Evolutionary conservation across 2,113 vertebrate genomes (phyloP), one percentile per base, ranked within the genome.

Genomic region (Lutjanus erythropterus): DNA sequence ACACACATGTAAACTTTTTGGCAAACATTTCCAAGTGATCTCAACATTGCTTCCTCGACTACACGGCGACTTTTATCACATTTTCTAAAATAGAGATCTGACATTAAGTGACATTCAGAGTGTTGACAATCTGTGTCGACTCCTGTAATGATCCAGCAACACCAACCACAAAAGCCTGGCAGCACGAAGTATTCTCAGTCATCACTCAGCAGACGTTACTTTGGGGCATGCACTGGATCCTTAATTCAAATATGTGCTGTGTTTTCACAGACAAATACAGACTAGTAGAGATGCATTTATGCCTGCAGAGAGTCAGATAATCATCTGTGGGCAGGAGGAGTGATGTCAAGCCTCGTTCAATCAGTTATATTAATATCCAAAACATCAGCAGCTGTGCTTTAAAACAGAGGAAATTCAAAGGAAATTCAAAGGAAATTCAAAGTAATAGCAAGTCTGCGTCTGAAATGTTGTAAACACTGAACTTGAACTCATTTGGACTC

Each of bases 191-290:
- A 66, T 49, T 23, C 75, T 66, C 61, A 42, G 41, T 31, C 53
- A 65, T 86, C 78, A 78, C 29, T 86, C 84, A 67, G 69, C 75
- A 56, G 52, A 44, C 56, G 27, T 67, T 25, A 82, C 71, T 86
- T 76, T 64, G 29, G 72, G 80, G 67, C 67, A 76, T 49, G 69
- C 3, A 33, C 12, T n/a, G 37, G 15, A 75, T 74, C 72, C 50
- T 61, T 72, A 59, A 80, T 66, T 66, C 60, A 78, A 79, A 33
- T 46, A 86, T 83, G 77, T 65, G 66, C 52, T 9, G 25, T 72
- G 50, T 81, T 82, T 84, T 75, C 71, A 39, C 23, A 61, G 70
- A 68, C 73, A 71, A 58, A 71, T 86, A 66, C 86, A 79, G 86
- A 90, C 84, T 14, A 69, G 84, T n/a, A 66, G 66, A 78, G 55